Base-by-base conservation (phyloP, 2,113 vertebrate genomes). In the Rhinogobius similis region DNA sequence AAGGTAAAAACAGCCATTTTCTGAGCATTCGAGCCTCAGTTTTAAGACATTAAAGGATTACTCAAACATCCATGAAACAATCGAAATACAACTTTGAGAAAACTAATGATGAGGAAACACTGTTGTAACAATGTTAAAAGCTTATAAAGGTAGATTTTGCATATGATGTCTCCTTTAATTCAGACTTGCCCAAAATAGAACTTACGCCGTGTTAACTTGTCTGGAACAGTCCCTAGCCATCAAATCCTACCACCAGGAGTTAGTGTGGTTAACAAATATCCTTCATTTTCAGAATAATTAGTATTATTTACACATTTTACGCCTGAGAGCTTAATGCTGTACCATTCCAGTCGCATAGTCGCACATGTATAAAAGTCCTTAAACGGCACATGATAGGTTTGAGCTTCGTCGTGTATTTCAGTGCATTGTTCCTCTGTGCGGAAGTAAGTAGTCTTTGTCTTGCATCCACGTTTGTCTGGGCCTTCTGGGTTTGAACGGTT, bases 231-330 rank as follows among this genome's bases (percentile, higher is more conserved):
- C 46, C n/a, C 20, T 10, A 21, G 20, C 7, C 4, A 18, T 46
- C 44, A 46, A 24, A 53, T 23, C 50, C 50, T 53, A 24, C 50
- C 50, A 53, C n/a, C 50, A 21, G 12, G 44, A 38, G 61, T 62
- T 38, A 39, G 32, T 53, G 36, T 36, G 9, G 13, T 43, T 46
- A 46, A 23, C 29, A 59, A 20, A 62, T 52, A 63, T 83, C 82
- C 83, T 88, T 88, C 85, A 86, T 75, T 73, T 71, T 65, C 23
- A 13, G 70, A 50, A 14, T 67, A 12, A 44, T 8, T 18, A 55
- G 18, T 46, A 58, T 2, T 67, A 26, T 39, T 55, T 61, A 32
- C 21, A 41, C 56, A 10, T 21, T 41, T 38, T 13, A 10, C 18
- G 38, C 32, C 27, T 14, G 16, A 27, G 3, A 56, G 27, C 36